A percentile compares a stretch with the other conserved stretches of the same genome.
phyloP scores from a whole-genome alignment of 2,888 invertebrate genomes.

The Lasioglossum leucozonium region DNA sequence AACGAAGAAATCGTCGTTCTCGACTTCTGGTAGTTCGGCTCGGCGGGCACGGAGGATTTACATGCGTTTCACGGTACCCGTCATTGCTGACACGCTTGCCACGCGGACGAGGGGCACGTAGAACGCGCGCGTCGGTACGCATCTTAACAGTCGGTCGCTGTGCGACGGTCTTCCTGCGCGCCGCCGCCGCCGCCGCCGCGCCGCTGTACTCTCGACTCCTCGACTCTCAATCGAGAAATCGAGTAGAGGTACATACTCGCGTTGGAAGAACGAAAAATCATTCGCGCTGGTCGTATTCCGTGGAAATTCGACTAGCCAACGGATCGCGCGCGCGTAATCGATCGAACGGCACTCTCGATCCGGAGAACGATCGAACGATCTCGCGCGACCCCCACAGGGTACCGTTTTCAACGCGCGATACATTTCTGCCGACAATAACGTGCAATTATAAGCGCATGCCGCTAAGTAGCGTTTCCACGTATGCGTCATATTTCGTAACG shows the following conservation, averaged over 20 bases:
- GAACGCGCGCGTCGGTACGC: conserved; percentile 81
- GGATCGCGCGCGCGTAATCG: neutral
- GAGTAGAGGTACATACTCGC: too few species aligned
- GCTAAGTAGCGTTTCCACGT: conserved; percentile 28
- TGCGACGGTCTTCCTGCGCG: conserved; percentile 71
- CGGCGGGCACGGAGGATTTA: conserved; percentile 78
- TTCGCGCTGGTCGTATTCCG: too few species aligned
- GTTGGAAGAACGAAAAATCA: too few species aligned
- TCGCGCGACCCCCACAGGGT: conserved; percentile 27
- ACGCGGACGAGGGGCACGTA: conserved; percentile 78
- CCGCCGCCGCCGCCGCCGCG: neutral
- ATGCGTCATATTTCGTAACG: conserved; percentile 61
- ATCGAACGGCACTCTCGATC: neutral
- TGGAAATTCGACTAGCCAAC: too few species aligned
- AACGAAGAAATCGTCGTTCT: neutral
- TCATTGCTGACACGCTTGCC: conserved; percentile 81
- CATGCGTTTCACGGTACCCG: conserved; percentile 82
- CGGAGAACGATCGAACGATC: neutral
- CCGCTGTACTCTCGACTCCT: conserved; percentile 19
- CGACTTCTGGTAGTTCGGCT: conserved; percentile 45
- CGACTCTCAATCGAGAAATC: conserved; percentile 31
- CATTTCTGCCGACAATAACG: conserved; percentile 32
- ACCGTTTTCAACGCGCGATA: conserved; percentile 22
- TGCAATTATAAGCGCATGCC: conserved; percentile 34
- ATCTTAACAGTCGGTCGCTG: conserved; percentile 76